Evolutionary conservation across 2,888 invertebrate genomes (phyloP).

Genomic region (Andrena dorsata): DNA sequence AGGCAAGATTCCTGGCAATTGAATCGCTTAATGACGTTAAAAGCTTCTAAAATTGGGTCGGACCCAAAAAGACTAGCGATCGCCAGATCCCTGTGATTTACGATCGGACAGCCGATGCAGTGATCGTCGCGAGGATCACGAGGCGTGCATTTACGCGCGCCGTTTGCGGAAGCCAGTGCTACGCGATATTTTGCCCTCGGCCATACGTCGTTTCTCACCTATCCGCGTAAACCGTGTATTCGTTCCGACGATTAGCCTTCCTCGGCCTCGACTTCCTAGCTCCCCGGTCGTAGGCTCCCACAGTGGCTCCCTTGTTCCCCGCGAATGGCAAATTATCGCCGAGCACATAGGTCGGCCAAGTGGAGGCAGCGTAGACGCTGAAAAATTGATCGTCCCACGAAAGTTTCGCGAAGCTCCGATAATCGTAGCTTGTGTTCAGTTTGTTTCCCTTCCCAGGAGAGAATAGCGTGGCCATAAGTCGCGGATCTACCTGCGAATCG

Average conservation of each 20-base stretch:
- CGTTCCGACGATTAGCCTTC: constrained; percentile 18
- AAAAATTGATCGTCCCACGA: too few species aligned
- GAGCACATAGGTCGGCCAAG: too few species aligned
- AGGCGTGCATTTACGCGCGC: constrained; percentile 21
- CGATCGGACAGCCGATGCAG: not conserved
- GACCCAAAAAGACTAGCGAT: not conserved
- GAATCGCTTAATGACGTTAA: not conserved
- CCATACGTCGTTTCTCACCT: not conserved
- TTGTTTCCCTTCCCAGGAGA: not conserved
- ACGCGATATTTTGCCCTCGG: not conserved
- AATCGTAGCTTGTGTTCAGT: too few species aligned
- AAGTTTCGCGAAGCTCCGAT: too few species aligned
- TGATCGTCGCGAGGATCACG: not conserved
- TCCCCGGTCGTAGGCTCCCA: not conserved
- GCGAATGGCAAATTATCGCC: too few species aligned
- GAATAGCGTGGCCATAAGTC: not conserved
- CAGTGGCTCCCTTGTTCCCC: too few species aligned
- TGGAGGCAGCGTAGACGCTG: too few species aligned
- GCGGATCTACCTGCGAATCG: not conserved
- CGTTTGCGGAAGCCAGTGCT: not conserved
- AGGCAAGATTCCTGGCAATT: not conserved
- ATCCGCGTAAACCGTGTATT: constrained; percentile 7
- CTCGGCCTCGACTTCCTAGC: constrained; percentile 11
- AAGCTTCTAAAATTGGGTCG: constrained; percentile 9
- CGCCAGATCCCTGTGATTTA: not conserved